Evolutionary conservation across 2,113 vertebrate genomes (phyloP).

Genomic region (Zosterops hypoxanthus): DNA sequence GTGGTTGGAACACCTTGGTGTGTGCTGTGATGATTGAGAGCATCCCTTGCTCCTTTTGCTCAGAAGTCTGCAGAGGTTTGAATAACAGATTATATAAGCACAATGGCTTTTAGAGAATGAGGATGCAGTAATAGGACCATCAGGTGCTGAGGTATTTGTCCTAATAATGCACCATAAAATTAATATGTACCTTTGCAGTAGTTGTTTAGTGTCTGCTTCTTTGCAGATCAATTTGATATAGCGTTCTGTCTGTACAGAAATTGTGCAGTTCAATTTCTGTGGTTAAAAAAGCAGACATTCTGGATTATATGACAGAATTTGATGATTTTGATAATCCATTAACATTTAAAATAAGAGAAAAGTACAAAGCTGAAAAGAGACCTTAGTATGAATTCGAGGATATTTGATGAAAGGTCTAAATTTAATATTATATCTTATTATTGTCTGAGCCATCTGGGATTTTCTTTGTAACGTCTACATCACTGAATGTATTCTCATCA

Average conservation of each 20-base stretch:
- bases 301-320: background rate
- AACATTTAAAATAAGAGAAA: background rate
- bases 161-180: constrained; percentile 11
- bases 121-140: background rate
- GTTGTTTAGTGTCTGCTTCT: background rate
- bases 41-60: background rate
- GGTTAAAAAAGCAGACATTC: background rate
- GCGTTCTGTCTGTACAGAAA: background rate
- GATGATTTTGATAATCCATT: constrained; percentile 25
- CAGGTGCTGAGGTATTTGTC: background rate
- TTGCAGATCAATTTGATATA: background rate
- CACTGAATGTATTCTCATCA: background rate
- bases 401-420: background rate
- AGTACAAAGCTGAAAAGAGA: background rate
- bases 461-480: background rate
- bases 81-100: background rate
- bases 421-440: constrained; percentile 11
- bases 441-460: background rate
- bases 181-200: background rate
- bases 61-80: background rate
- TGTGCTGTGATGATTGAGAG: background rate
- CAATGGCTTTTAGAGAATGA: background rate
- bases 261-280: background rate
- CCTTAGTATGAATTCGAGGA: background rate
- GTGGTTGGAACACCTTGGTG: background rate